Evolutionary conservation across 2,888 invertebrate genomes (phyloP).

Genomic region (Laothoe populi): DNA sequence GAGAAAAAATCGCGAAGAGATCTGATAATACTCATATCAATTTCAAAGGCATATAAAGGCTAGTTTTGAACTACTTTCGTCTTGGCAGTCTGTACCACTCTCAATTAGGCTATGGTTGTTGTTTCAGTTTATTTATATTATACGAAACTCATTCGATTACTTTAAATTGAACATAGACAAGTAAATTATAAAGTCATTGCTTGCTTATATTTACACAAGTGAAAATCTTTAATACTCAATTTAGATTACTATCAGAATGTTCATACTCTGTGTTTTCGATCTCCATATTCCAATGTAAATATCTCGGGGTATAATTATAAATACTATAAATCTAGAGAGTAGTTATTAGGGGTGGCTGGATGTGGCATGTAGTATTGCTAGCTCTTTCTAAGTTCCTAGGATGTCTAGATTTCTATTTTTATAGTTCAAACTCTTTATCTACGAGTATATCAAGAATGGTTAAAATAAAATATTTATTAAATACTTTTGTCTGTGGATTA

Average conservation of each 20-base stretch:
- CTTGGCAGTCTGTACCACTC: too few species aligned
- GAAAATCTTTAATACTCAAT: neutral
- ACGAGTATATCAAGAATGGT: too few species aligned
- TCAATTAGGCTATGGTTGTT: neutral
- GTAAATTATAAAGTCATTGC: neutral
- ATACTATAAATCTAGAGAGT: slow-evolving; percentile 13
- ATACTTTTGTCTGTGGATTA: too few species aligned
- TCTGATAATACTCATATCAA: too few species aligned
- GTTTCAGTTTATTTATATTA: neutral
- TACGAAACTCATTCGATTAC: too few species aligned
- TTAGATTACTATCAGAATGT: slow-evolving; percentile 6
- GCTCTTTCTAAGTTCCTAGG: neutral
- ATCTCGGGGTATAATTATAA: slow-evolving; percentile 6
- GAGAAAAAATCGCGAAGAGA: too few species aligned
- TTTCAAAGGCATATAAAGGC: too few species aligned
- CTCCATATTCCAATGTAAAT: slow-evolving; percentile 2
- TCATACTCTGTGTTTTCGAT: neutral
- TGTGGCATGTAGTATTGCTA: neutral
- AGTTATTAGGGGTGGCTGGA: slow-evolving; percentile 22
- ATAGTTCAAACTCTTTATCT: too few species aligned
- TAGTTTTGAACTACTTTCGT: too few species aligned
- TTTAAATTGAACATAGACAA: too few species aligned
- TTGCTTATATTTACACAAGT: neutral
- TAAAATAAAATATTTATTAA: too few species aligned
- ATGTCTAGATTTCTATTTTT: neutral